Evolutionary conservation across 2,113 vertebrate genomes (phyloP).

Genomic region (Centropus bengalensis): DNA sequence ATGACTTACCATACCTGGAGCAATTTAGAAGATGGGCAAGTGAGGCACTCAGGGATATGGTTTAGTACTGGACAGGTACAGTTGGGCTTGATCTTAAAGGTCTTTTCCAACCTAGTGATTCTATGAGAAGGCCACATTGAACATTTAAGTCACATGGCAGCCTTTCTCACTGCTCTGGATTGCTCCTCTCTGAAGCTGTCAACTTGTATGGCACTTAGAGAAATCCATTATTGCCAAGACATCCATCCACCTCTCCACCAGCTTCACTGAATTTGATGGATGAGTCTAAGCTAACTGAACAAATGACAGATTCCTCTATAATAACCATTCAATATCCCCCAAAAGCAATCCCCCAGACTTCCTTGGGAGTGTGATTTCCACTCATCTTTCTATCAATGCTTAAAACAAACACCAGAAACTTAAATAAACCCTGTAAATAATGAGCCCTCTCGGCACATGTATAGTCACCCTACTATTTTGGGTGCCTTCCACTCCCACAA

Average conservation of each 20-base stretch:
- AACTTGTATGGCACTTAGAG: not conserved
- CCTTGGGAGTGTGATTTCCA: fast-evolving
- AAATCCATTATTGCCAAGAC: not conserved
- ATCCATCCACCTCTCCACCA: not conserved
- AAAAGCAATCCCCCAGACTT: too few species aligned
- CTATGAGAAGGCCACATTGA: not conserved
- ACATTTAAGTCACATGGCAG: fast-evolving
- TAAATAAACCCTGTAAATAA: not conserved
- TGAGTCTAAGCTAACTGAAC: not conserved
- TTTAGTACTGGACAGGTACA: too few species aligned
- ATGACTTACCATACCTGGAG: too few species aligned
- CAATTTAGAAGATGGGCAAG: too few species aligned
- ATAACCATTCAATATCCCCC: fast-evolving
- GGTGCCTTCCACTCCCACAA: not conserved
- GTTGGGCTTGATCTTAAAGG: too few species aligned
- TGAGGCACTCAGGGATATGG: too few species aligned
- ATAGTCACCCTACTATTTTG: not conserved
- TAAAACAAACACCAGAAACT: not conserved
- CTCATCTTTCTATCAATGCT: not conserved
- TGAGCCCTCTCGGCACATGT: fast-evolving
- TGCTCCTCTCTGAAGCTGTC: not conserved
- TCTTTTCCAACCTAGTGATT: too few species aligned
- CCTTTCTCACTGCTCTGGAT: not conserved
- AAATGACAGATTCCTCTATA: not conserved
- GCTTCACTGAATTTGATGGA: not conserved